Conservation (phyloP, 2,113 vertebrate genomes). For the Halcyon senegalensis region DNA sequence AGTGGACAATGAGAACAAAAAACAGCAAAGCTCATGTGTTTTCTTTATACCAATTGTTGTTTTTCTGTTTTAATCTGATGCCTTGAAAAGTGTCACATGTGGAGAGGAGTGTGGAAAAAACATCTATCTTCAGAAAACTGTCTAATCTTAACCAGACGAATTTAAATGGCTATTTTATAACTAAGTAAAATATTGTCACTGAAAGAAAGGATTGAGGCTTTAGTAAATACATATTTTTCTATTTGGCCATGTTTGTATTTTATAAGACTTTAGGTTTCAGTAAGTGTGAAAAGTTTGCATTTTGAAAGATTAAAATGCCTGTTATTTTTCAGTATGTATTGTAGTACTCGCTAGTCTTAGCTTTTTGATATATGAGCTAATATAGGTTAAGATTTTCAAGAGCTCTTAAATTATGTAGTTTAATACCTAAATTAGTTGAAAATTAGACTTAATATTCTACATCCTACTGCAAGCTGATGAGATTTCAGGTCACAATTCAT, state of each 20-base stretch:
- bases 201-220: neutral
- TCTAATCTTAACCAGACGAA: slow-evolving; percentile 35
- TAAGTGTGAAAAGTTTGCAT: neutral
- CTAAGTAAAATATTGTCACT: neutral
- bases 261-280: neutral
- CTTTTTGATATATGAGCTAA: neutral
- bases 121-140: slow-evolving; percentile 40
- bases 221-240: neutral
- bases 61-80: slow-evolving; percentile 46
- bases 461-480: neutral
- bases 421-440: neutral
- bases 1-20: neutral
- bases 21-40: neutral
- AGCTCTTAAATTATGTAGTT: neutral
- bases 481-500: neutral
- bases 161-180: neutral
- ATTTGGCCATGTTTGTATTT: neutral
- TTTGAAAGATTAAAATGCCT: neutral
- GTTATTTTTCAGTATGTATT: neutral
- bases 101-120: slow-evolving; percentile 41
- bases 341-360: neutral
- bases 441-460: neutral
- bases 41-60: neutral
- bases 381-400: neutral
- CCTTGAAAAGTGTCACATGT: slow-evolving; percentile 40